Conservation (phyloP, 1,140 invertebrate genomes). For the Pachyrhynchus sulphureomaculatus region DNA sequence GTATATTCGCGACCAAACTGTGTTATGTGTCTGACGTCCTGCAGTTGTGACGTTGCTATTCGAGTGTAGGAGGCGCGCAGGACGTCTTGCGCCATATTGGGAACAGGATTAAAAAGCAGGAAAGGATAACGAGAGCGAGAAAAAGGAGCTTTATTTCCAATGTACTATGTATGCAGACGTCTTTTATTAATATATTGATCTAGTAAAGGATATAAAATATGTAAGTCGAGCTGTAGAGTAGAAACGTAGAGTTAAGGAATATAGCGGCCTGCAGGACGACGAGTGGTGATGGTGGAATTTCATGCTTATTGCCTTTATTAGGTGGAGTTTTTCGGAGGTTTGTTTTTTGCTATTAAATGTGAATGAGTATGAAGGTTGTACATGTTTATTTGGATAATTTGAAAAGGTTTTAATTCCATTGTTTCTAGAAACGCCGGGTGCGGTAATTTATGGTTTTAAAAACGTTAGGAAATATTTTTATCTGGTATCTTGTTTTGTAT, state of each 20-base stretch:
- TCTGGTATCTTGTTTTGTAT: too few species aligned
- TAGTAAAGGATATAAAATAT: too few species aligned
- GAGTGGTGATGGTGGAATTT: not conserved
- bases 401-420: too few species aligned
- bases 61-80: not conserved
- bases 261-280: not conserved
- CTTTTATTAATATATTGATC: too few species aligned
- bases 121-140: not conserved
- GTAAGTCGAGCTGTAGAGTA: too few species aligned
- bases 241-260: too few species aligned
- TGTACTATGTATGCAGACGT: too few species aligned
- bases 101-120: not conserved
- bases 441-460: too few species aligned
- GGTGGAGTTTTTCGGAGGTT: not conserved
- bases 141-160: too few species aligned
- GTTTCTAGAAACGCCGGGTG: too few species aligned
- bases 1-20: slow-evolving; percentile 1
- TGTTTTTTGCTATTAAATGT: not conserved
- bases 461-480: too few species aligned
- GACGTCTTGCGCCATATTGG: slow-evolving; percentile 4
- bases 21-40: slow-evolving; percentile 3
- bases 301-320: slow-evolving; percentile 3
- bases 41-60: slow-evolving; percentile 5
- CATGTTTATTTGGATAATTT: too few species aligned
- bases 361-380: not conserved